Base-by-base conservation (phyloP, 2,888 invertebrate genomes). In the Seira ritae region DNA sequence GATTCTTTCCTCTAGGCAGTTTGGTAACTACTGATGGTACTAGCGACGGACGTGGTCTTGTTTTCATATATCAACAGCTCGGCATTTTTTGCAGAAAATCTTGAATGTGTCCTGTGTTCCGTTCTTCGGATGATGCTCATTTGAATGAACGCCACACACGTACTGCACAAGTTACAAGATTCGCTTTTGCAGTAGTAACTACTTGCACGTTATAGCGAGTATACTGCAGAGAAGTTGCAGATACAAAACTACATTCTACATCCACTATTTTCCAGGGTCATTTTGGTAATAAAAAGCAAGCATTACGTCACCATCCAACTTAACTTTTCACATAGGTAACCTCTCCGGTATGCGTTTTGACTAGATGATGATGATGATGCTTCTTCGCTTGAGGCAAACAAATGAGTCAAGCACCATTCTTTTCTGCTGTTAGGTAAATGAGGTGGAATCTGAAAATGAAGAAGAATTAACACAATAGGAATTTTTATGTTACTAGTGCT, bases 201-300 rank as follows among this genome's bases (percentile, higher is more conserved):
- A n/a, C n/a, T n/a, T n/a, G n/a, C n/a, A n/a, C n/a, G n/a, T n/a
- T n/a, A n/a, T n/a, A n/a, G n/a, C n/a, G n/a, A n/a, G 12, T 42
- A 12, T 12, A 42, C 6, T 42, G 42, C 42, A 42, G 42, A 42
- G 42, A 42, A 42, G 42, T 42, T 42, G 42, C 42, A 42, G 42
- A 42, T 6, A 42, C 42, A n/a, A n/a, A n/a, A n/a, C n/a, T n/a
- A n/a, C n/a, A n/a, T n/a, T n/a, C n/a, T n/a, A n/a, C n/a, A n/a
- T n/a, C n/a, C n/a, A n/a, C n/a, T n/a, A n/a, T n/a, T 76, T 19
- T 73, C 68, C 82, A 82, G 77, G 82, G 82, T 77, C 82, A 82
- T 77, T 22, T 24, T 42, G 77, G 72, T 24, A 46, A 82, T 82
- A 77, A 82, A 80, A 82, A 55, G 22, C 12, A 12, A 42, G 17